Evolutionary conservation across 2,888 invertebrate genomes (phyloP), one percentile per base, ranked within the genome.

Genomic region (Psococerastis gibbosa): DNA sequence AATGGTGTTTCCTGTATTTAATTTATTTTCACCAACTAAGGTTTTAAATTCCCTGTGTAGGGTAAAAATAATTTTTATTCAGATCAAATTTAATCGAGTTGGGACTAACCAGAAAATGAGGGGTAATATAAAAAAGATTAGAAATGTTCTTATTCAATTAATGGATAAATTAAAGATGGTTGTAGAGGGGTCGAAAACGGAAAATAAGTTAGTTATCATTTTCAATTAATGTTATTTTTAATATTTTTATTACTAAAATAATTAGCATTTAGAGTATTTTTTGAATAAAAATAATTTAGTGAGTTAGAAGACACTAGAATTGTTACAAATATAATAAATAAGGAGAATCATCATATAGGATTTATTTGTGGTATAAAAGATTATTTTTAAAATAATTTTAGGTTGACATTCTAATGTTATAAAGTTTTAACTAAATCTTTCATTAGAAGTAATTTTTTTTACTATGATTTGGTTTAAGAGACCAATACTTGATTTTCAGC

Each of bases 341-440:
- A 52, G 23, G 49, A 50, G 52, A 65, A 51, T 66, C 68, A 70
- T 49, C 64, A 67, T 60, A 75, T 62, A 4, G 75, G 74, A 32
- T 68, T 66, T 72, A 76, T 73, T 70, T 76, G 76, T 45, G 75
- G 75, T 1, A 76, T 73, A 60, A 70, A 73, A 70, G 68, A 69
- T 68, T 71, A 71, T 66, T 66, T 63, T 42, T 41, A 41, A 66
- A 68, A 68, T 69, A 65, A 71, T 69, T 73, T 71, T 67, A 71
- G 67, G 63, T 67, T 75, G 75, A 76, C 73, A 73, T 67, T 64
- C 67, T 72, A 70, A 66, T 63, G 63, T 70, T 70, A 67, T 68
- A 11, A 52, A n/a, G n/a, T 46, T 55, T 68, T 64, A 68, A 66
- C 62, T 65, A 66, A 65, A 61, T 60, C 60, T 66, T 60, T 66